A percentile compares a stretch with the other conserved stretches of the same genome.
These are phyloP conservation scores for Stigmatopora argus DNA, from an alignment of 2,113 vertebrate species.

Conservation along the genomic window DNA sequence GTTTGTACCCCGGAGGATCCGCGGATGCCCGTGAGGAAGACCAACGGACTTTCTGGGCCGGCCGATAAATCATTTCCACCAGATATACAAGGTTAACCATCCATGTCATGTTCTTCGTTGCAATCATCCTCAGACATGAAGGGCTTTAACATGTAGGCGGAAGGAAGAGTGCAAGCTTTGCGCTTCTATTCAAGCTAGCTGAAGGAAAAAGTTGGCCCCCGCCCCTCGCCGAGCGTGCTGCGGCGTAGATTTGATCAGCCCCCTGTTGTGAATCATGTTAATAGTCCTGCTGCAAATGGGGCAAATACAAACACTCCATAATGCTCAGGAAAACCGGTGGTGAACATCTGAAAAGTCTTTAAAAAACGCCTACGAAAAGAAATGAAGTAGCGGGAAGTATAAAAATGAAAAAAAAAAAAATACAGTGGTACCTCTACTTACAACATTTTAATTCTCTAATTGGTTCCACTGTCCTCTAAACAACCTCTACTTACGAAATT, in stretches of 20 bases:
- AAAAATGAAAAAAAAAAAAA: neutral
- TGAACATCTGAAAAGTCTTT: conserved; percentile 29
- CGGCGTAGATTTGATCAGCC: conserved; percentile 61
- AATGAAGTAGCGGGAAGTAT: conserved; percentile 10
- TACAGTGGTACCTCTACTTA: no score
- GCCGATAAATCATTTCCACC: conserved; percentile 28
- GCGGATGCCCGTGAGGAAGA: conserved; percentile 10
- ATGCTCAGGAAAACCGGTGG: conserved; percentile 1
- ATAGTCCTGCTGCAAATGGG: conserved; percentile 15
- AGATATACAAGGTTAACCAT: conserved; percentile 18
- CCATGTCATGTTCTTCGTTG: conserved; percentile 27
- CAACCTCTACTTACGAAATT: no score
- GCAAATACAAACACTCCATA: conserved; percentile 19
- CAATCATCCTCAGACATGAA: conserved; percentile 18
- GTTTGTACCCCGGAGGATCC: conserved; percentile 8
- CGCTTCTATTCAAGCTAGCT: conserved; percentile 11
- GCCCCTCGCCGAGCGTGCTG: conserved; percentile 49
- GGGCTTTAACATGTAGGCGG: conserved; percentile 10
- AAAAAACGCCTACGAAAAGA: conserved; percentile 16
- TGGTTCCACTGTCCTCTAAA: no score
- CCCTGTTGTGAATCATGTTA: conserved; percentile 69
- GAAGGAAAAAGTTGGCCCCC: conserved; percentile 1
- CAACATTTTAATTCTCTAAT: no score
- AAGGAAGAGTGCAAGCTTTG: conserved; percentile 11
- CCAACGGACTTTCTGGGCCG: conserved; percentile 7